phyloP scores from a whole-genome alignment of 2,888 invertebrate genomes.

The Hydroisotoma schaefferi region DNA sequence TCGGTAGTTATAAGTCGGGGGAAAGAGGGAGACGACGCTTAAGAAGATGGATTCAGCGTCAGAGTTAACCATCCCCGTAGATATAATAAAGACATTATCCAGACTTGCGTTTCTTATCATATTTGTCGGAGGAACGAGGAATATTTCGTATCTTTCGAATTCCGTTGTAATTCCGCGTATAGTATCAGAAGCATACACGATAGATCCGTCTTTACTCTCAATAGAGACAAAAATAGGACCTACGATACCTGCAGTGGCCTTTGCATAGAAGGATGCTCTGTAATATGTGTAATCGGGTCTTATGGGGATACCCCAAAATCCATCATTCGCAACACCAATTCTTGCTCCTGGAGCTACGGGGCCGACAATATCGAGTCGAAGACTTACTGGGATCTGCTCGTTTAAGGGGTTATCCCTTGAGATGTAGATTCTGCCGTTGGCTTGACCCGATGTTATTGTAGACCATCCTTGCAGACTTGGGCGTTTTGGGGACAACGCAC shows the following conservation, averaged over 20 bases:
- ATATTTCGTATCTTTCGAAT: background rate
- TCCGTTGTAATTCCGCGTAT: background rate
- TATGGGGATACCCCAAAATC: constrained; percentile 21
- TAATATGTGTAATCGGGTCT: constrained; percentile 21
- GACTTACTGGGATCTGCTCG: constrained; percentile 11
- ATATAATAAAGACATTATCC: background rate
- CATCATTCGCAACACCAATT: constrained; percentile 17
- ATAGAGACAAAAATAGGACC: background rate
- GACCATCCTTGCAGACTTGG: constrained; percentile 18
- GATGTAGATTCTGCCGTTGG: constrained; percentile 19
- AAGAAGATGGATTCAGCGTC: constrained; percentile 15
- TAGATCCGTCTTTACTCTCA: background rate
- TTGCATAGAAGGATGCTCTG: constrained; percentile 22
- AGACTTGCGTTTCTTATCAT: background rate
- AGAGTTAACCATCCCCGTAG: no score
- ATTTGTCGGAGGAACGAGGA: background rate
- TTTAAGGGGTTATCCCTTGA: constrained; percentile 22
- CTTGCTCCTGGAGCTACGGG: constrained; percentile 5
- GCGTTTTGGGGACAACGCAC: constrained; percentile 19
- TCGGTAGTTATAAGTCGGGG: constrained; percentile 18
- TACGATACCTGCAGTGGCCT: background rate
- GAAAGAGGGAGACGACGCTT: constrained; percentile 22
- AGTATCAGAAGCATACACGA: background rate
- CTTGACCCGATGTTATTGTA: constrained; percentile 15
- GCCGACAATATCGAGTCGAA: background rate